Percentiles rank a stretch among this genome's conserved stretches.
Evolutionary conservation across 2,888 invertebrate genomes (phyloP).

Genomic region (Melinopterus prodromus): DNA sequence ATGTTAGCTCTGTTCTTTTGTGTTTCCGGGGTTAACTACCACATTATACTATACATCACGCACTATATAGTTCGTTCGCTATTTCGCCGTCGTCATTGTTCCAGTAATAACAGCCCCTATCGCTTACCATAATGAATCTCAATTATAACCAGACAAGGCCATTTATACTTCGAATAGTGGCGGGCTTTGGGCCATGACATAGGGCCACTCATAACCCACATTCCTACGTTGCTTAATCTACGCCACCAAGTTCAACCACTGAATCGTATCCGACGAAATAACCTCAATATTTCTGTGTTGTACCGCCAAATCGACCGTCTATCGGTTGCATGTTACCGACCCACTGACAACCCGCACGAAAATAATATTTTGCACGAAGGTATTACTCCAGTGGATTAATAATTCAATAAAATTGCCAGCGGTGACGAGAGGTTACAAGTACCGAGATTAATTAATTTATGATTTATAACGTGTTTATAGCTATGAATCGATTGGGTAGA

Average conservation of each 20-base stretch:
- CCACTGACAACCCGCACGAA: conserved; percentile 4
- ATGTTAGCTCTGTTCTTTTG: not conserved
- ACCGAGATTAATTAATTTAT: not conserved
- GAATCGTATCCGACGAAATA: not conserved
- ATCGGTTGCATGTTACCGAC: not conserved
- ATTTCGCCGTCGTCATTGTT: not conserved
- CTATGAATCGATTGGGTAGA: not conserved
- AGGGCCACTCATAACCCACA: not conserved
- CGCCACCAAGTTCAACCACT: not conserved
- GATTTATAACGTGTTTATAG: not conserved
- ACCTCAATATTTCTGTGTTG: not conserved
- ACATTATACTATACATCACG: not conserved
- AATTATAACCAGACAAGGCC: conserved; percentile 4
- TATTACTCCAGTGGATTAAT: not conserved
- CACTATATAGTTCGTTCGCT: not conserved
- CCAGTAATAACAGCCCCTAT: not conserved
- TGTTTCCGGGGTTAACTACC: not conserved
- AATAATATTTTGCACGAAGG: conserved; percentile 4
- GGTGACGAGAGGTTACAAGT: not conserved
- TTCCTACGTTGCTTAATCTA: conserved; percentile 4
- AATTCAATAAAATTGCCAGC: not conserved
- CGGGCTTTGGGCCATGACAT: not conserved
- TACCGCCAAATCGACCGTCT: not conserved
- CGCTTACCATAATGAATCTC: conserved; percentile 4
- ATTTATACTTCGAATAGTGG: not conserved